A percentile compares a stretch with the other conserved stretches of the same genome.
phyloP scores from a whole-genome alignment of 2,888 invertebrate genomes.

The Phalera bucephala region DNA sequence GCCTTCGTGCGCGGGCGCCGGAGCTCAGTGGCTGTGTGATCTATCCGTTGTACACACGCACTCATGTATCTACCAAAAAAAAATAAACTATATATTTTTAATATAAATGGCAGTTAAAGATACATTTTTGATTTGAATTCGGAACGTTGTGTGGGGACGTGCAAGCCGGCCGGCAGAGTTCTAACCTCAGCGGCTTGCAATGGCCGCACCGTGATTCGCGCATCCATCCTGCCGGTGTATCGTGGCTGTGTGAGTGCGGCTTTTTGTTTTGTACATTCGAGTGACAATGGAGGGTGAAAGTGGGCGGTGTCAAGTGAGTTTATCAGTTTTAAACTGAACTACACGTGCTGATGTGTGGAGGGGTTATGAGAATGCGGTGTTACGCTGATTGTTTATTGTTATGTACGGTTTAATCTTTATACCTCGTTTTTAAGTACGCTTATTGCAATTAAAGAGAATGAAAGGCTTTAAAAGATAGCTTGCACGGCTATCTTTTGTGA shows the following conservation, averaged over 20 bases:
- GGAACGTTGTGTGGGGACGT: constrained; percentile 1
- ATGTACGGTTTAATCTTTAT: constrained; percentile 1
- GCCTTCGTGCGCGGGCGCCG: constrained; percentile 58
- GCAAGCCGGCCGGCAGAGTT: constrained; percentile 47
- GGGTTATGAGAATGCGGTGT: constrained; percentile 10
- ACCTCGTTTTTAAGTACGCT: no score
- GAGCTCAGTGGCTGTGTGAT: constrained; percentile 76
- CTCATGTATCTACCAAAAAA: constrained; percentile 53
- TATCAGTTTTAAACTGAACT: constrained; percentile 22
- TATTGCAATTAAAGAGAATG: no score
- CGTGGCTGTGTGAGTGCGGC: constrained; percentile 71
- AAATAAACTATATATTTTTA: constrained; percentile 20
- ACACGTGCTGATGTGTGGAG: constrained; percentile 3
- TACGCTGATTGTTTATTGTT: constrained; percentile 5
- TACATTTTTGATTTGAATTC: constrained; percentile 1
- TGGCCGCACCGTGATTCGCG: constrained; percentile 56
- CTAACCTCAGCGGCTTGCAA: constrained; percentile 48
- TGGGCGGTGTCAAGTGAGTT: constrained; percentile 63
- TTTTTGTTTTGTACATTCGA: constrained; percentile 52
- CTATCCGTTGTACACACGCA: constrained; percentile 78
- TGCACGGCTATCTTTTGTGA: no score
- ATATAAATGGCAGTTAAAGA: no score
- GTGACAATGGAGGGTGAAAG: constrained; percentile 59
- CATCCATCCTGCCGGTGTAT: constrained; percentile 50
- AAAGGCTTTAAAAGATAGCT: no score